Percentiles rank a stretch among this genome's conserved stretches.
These are phyloP conservation scores for Amniataba percoides DNA, from an alignment of 2,797 vertebrate genomes.

Conservation along the genomic window DNA sequence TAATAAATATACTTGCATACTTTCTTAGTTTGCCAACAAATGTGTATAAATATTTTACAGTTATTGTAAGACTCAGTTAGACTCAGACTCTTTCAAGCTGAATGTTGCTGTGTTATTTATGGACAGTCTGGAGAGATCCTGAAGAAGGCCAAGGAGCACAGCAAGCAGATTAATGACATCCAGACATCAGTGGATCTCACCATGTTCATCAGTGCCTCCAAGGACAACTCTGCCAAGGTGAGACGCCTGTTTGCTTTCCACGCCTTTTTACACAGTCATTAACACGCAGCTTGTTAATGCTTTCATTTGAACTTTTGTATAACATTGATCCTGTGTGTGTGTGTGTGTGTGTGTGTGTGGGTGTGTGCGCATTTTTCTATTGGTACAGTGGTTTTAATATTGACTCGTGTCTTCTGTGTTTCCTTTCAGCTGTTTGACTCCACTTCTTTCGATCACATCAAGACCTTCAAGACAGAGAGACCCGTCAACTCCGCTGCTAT, in stretches of 20 bases:
- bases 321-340: neutral
- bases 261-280: neutral
- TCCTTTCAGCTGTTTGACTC: constrained; percentile 91
- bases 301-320: too few species aligned
- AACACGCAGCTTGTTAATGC: neutral
- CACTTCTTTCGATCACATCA: constrained; percentile 91
- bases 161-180: constrained; percentile 97
- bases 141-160: constrained; percentile 93
- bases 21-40: neutral
- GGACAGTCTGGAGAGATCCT: constrained; percentile 92
- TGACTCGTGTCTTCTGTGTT: neutral
- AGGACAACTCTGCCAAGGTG: constrained; percentile 96
- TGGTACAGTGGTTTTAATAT: neutral
- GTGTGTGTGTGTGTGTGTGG: neutral
- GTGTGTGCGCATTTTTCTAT: neutral
- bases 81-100: too few species aligned
- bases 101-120: constrained; percentile 7
- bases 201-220: constrained; percentile 96
- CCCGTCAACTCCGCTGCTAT: constrained; percentile 97
- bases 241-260: neutral
- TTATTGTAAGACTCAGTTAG: too few species aligned
- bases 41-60: neutral
- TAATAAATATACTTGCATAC: neutral
- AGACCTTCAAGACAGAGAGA: constrained; percentile 95
- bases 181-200: constrained; percentile 96